Evolutionary conservation across 2,113 vertebrate species (phyloP).

Genomic region (Columbina picui): DNA sequence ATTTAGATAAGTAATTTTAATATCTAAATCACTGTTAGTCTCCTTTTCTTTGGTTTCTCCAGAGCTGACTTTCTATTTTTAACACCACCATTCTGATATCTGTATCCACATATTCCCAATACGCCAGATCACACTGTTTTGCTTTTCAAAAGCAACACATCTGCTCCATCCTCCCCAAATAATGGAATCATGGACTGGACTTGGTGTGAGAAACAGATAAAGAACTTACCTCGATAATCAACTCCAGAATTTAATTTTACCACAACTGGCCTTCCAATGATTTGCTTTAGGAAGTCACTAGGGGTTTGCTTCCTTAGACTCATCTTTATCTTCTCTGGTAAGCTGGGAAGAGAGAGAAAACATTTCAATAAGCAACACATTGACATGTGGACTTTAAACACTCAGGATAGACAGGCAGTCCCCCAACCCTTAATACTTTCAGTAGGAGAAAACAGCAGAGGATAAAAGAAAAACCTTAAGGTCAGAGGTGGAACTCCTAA

Average conservation of each 20-base stretch:
- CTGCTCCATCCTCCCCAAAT: not conserved
- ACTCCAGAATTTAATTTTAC: constrained; percentile 98
- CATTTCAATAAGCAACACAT: not conserved
- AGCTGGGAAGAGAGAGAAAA: constrained; percentile 7
- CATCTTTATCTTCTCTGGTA: constrained; percentile 78
- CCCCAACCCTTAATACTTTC: not conserved
- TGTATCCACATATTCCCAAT: not conserved
- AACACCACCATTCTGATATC: not conserved
- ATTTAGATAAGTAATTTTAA: not conserved
- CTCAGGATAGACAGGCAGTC: not conserved
- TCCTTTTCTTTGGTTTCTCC: not conserved
- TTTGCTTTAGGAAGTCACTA: constrained; percentile 98
- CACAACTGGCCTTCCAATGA: constrained; percentile 97
- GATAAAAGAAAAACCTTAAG: not conserved
- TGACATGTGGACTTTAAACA: not conserved
- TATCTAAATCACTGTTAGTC: not conserved
- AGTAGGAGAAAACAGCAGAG: not conserved
- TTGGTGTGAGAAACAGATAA: not conserved
- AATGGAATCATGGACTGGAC: not conserved
- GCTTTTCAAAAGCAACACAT: not conserved
- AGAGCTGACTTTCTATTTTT: not conserved
- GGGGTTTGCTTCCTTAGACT: constrained; percentile 97
- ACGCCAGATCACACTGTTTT: not conserved
- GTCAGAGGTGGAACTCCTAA: not conserved
- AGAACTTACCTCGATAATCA: constrained; percentile 92